phyloP scores from a whole-genome alignment of 2,888 invertebrate species.

The Amphiduros pacificus region DNA sequence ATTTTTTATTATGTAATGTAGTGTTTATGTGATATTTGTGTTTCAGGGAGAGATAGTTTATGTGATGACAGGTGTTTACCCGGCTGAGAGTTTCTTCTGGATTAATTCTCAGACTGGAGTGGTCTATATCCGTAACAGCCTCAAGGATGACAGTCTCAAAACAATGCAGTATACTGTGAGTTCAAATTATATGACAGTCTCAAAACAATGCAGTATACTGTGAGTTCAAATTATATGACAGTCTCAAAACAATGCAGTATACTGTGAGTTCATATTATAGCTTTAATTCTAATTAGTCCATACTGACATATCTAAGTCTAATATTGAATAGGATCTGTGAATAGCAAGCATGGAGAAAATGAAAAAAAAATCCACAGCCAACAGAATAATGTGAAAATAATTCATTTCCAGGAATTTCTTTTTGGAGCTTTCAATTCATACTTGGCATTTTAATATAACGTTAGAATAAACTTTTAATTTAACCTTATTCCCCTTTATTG shows the following conservation, averaged over 20 bases:
- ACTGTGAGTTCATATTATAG: slow-evolving; percentile 19
- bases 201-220: slow-evolving; percentile 26
- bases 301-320: too few relatives aligned
- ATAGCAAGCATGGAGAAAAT: too few relatives aligned
- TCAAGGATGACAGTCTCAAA: slow-evolving; percentile 37
- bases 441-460: too few relatives aligned
- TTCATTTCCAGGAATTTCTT: too few relatives aligned
- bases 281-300: too few relatives aligned
- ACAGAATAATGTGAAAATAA: too few relatives aligned
- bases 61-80: slow-evolving; percentile 34
- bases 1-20: background rate
- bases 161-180: slow-evolving; percentile 22
- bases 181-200: slow-evolving; percentile 36
- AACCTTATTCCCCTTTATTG: background rate
- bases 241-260: slow-evolving; percentile 32
- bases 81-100: slow-evolving; percentile 39
- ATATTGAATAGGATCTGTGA: too few relatives aligned
- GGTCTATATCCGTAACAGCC: slow-evolving; percentile 16
- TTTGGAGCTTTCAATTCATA: too few relatives aligned
- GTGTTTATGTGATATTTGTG: background rate
- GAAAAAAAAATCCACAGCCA: too few relatives aligned
- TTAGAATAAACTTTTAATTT: background rate
- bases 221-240: slow-evolving; percentile 29
- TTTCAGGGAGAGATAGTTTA: slow-evolving; percentile 31
- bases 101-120: slow-evolving; percentile 27